phyloP scores from a whole-genome alignment of 2,888 invertebrate genomes.

The Ctena decussata region DNA sequence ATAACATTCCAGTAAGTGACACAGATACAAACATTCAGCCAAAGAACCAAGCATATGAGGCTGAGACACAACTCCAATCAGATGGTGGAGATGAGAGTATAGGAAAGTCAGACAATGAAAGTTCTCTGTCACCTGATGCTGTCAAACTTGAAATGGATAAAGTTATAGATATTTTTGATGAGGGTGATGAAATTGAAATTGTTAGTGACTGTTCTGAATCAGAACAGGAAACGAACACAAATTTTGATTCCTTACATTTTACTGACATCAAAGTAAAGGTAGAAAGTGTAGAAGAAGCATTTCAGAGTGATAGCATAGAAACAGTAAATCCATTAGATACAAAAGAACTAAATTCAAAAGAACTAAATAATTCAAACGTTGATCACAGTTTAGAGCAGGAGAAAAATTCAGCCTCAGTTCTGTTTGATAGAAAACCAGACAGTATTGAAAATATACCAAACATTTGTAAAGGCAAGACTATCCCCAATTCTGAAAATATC shows the following conservation, averaged over 20 bases:
- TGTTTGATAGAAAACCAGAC: no score
- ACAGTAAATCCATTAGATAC: no score
- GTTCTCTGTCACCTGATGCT: background rate
- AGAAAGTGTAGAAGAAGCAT: no score
- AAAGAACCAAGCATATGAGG: background rate
- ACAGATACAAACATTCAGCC: background rate
- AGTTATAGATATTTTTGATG: background rate
- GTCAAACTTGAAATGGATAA: background rate
- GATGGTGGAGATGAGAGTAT: background rate
- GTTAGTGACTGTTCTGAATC: background rate
- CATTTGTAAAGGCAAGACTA: no score
- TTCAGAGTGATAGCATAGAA: no score
- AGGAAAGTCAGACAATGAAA: background rate
- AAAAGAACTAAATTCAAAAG: no score
- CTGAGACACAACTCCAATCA: background rate
- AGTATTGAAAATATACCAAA: no score
- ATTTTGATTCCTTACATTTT: background rate
- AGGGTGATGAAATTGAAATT: background rate
- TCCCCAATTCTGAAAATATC: no score
- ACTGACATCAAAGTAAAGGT: background rate
- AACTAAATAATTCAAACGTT: no score
- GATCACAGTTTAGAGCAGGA: no score
- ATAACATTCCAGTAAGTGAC: background rate
- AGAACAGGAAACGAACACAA: background rate
- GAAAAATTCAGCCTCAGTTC: no score